phyloP scores from a whole-genome alignment of 2,113 vertebrate species.

The Cygnus buccinator region DNA sequence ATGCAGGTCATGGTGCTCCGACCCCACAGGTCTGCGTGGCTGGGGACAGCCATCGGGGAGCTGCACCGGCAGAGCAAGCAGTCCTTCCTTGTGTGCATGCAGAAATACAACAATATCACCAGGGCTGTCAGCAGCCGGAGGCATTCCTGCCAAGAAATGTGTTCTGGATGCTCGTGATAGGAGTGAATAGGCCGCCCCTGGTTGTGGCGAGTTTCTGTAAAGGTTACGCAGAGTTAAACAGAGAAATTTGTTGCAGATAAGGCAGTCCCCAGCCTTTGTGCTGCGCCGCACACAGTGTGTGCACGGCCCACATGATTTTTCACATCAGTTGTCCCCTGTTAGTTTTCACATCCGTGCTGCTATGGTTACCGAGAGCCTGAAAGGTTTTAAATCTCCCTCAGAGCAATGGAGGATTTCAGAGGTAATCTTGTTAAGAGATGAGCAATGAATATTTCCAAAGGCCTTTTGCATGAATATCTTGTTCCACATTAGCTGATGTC shows the following conservation, averaged over 20 bases:
- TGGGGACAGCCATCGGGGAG: background rate
- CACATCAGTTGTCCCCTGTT: conserved; percentile 57
- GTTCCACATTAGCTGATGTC: background rate
- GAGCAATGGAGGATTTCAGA: conserved; percentile 62
- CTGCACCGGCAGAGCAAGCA: background rate
- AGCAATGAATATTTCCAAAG: conserved; percentile 72
- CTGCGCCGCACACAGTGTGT: background rate
- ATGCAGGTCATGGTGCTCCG: background rate
- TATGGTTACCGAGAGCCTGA: conserved; percentile 63
- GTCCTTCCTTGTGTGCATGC: background rate
- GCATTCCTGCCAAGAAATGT: background rate
- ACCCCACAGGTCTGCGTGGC: background rate
- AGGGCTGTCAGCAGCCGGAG: rapidly evolving
- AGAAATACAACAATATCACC: rapidly evolving
- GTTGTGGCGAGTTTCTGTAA: background rate
- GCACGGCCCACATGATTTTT: background rate
- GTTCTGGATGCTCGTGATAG: background rate
- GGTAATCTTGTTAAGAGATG: conserved; percentile 73
- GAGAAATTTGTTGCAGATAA: background rate
- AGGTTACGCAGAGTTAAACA: background rate
- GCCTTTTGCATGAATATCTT: conserved; percentile 59
- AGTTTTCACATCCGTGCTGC: conserved; percentile 55
- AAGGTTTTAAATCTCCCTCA: conserved; percentile 58
- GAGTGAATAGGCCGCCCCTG: background rate
- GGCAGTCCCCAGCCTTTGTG: background rate